Evolutionary conservation across 2,888 invertebrate species (phyloP).

Genomic region (Tipula helvola): DNA sequence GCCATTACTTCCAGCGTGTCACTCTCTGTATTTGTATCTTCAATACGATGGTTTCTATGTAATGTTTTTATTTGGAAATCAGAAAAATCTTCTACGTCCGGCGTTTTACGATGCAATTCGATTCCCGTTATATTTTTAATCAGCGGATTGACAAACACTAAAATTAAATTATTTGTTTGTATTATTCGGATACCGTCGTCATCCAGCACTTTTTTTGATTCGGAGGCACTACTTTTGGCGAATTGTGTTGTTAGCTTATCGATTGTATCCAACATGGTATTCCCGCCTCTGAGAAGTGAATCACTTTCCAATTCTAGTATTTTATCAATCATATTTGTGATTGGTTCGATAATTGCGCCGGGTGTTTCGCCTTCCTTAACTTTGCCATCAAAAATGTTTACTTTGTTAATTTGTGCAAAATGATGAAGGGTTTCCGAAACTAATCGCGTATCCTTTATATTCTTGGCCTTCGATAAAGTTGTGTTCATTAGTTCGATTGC

Average conservation of each 20-base stretch:
- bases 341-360: background rate
- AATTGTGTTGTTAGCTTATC: background rate
- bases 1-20: background rate
- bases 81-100: background rate
- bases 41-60: background rate
- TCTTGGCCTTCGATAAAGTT: too few relatives aligned
- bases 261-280: background rate
- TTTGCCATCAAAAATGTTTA: too few relatives aligned
- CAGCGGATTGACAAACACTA: background rate
- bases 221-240: background rate
- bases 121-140: background rate
- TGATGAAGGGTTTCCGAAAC: background rate
- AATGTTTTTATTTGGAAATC: background rate
- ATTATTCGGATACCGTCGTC: background rate
- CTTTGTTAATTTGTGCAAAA: background rate
- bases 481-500: background rate
- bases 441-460: background rate
- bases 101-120: background rate
- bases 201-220: background rate
- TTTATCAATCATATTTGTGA: background rate
- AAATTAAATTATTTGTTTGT: background rate
- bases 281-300: background rate
- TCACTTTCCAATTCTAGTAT: background rate
- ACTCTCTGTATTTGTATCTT: background rate
- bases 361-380: too few relatives aligned